Percentiles rank a stretch among this genome's conserved stretches.
phyloP scores from a whole-genome alignment of 2,888 invertebrate species.

The Chelonus formosanus region DNA sequence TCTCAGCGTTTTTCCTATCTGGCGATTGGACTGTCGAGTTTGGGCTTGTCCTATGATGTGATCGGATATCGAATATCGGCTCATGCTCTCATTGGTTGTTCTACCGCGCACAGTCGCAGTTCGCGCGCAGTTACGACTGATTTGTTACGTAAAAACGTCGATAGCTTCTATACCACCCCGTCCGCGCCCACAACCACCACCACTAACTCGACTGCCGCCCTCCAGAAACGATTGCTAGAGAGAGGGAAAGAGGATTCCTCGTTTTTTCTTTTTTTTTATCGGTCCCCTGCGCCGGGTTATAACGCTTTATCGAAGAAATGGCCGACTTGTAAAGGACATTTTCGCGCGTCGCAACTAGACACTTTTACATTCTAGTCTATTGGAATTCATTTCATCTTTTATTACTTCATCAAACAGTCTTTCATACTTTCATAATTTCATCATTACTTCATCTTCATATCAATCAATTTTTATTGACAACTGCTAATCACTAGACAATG shows the following conservation, averaged over 20 bases:
- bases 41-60: slow-evolving; percentile 61
- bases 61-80: slow-evolving; percentile 66
- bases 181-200: slow-evolving; percentile 47
- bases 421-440: too few relatives aligned
- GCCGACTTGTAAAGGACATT: slow-evolving; percentile 57
- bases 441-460: too few relatives aligned
- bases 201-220: slow-evolving; percentile 41
- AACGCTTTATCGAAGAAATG: slow-evolving; percentile 64
- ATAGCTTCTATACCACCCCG: slow-evolving; percentile 59
- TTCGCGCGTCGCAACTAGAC: slow-evolving; percentile 45
- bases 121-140: slow-evolving; percentile 63
- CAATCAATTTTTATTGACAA: too few relatives aligned
- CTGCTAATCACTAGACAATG: too few relatives aligned
- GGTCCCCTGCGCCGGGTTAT: slow-evolving; percentile 58
- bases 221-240: slow-evolving; percentile 38
- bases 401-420: too few relatives aligned
- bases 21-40: slow-evolving; percentile 62
- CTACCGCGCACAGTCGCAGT: slow-evolving; percentile 59
- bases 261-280: slow-evolving; percentile 54
- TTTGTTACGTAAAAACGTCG: slow-evolving; percentile 66
- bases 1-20: slow-evolving; percentile 57
- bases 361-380: slow-evolving; percentile 1
- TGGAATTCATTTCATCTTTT: too few relatives aligned
- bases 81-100: slow-evolving; percentile 62
- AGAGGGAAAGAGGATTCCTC: slow-evolving; percentile 47